A percentile compares a stretch with the other conserved stretches of the same genome.
These are phyloP conservation scores for Myotis findleyi DNA, from an alignment of 2,797 vertebrate species.

Conservation along the genomic window DNA sequence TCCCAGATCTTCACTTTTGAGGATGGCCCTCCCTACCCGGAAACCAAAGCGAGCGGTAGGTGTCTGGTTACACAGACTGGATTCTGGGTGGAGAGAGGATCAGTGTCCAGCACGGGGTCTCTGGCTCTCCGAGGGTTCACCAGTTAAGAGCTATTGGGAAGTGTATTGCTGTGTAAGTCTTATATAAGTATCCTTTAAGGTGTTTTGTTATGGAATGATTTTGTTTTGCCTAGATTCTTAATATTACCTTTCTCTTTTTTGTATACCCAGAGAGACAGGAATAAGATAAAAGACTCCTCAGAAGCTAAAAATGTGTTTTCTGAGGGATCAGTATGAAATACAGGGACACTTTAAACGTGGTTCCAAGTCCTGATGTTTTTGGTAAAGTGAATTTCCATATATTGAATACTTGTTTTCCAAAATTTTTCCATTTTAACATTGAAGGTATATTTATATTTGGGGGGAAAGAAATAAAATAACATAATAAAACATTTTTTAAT, in stretches of 20 bases:
- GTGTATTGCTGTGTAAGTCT: background rate
- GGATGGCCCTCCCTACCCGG: constrained; percentile 88
- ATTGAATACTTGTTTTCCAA: constrained; percentile 9
- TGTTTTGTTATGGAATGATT: background rate
- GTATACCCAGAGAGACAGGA: background rate
- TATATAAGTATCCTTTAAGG: background rate
- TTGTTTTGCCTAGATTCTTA: constrained; percentile 45
- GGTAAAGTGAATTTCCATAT: constrained; percentile 18
- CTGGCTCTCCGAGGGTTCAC: background rate
- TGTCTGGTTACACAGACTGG: constrained; percentile 13
- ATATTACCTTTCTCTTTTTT: background rate
- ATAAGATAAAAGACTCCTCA: background rate
- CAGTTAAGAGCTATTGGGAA: background rate
- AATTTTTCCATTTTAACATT: constrained; percentile 57
- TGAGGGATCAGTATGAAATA: background rate
- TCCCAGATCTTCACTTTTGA: constrained; percentile 92
- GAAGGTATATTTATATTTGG: constrained; percentile 62
- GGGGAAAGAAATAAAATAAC: constrained; percentile 55
- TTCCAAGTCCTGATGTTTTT: background rate
- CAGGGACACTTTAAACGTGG: background rate
- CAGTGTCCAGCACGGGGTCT: too few relatives aligned
- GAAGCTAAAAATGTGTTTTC: constrained; percentile 22
- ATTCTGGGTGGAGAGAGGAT: background rate
- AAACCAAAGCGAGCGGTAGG: constrained; percentile 92
- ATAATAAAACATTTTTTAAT: constrained; percentile 73